Percentiles rank a stretch among this genome's conserved stretches.
phyloP scores from a whole-genome alignment of 2,113 vertebrate genomes.

The Phocoena sinus region DNA sequence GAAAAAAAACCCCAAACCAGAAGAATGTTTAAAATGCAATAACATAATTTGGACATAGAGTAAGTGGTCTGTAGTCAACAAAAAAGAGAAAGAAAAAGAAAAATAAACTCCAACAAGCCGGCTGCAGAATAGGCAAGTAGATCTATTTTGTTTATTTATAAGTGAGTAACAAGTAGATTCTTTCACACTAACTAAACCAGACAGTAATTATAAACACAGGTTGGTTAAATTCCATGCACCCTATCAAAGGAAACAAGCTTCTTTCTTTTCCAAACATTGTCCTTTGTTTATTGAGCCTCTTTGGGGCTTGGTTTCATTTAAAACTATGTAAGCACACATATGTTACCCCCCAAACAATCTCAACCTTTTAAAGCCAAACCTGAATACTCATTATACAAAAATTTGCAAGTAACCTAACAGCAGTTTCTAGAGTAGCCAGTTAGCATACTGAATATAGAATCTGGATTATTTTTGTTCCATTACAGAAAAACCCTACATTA shows the following conservation, averaged over 20 bases:
- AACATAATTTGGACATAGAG: constrained; percentile 74
- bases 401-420: constrained; percentile 75
- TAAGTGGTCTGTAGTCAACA: constrained; percentile 81
- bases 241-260: constrained; percentile 88
- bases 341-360: constrained; percentile 84
- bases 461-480: constrained; percentile 80
- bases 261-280: constrained; percentile 88
- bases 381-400: constrained; percentile 82
- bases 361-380: constrained; percentile 84
- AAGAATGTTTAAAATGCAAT: constrained; percentile 75
- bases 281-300: constrained; percentile 89
- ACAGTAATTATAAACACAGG: constrained; percentile 89
- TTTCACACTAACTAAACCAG: constrained; percentile 84
- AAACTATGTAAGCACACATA: constrained; percentile 83
- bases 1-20: constrained; percentile 7
- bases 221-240: constrained; percentile 84
- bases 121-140: constrained; percentile 79
- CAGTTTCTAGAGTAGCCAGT: constrained; percentile 74
- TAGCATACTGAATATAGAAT: constrained; percentile 79
- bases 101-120: constrained; percentile 80
- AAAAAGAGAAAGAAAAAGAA: constrained; percentile 75
- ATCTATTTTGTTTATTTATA: constrained; percentile 86
- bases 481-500: constrained; percentile 79
- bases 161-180: constrained; percentile 86
- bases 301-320: constrained; percentile 87